phyloP scores from a whole-genome alignment of 2,113 vertebrate species.

The Sus scrofa region T2T-Sscrofa CM000823.6:65132001-65132500 shows the following conservation, averaged over 20 bases:
- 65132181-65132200: no score
- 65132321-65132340: neutral
- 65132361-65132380: neutral
- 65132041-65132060: no score
- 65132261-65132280: neutral
- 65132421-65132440: slow-evolving; percentile 37
- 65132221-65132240: neutral
- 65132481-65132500: slow-evolving; percentile 42
- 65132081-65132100: neutral
- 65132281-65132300: neutral
- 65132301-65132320: slow-evolving; percentile 20
- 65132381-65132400: neutral
- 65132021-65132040: no score
- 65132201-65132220: neutral
- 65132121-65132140: neutral
- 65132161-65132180: neutral
- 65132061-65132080: no score
- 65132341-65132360: slow-evolving; percentile 40
- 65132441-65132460: slow-evolving; percentile 32
- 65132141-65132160: neutral
- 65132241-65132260: neutral
- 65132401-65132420: slow-evolving; percentile 35
- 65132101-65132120: neutral
- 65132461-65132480: slow-evolving; percentile 28
- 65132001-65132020: no score